A percentile compares a stretch with the other conserved stretches of the same genome.
Conservation (phyloP, 2,113 vertebrate species). For the Mustela lutreola region DNA sequence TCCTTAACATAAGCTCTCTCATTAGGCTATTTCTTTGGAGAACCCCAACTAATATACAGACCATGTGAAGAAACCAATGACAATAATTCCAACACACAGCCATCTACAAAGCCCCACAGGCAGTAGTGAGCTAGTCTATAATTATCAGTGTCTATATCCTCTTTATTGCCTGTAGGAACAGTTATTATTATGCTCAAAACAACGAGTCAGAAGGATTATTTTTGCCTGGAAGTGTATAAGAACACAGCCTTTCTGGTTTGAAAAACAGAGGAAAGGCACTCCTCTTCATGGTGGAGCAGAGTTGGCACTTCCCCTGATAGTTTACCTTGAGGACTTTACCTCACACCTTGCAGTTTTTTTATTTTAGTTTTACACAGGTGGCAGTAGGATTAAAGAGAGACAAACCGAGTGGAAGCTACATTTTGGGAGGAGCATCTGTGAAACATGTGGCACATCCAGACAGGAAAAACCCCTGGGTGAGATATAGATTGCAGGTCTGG, state of each 20-base stretch:
- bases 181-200: background rate
- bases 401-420: background rate
- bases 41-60: background rate
- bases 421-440: background rate
- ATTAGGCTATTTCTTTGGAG: background rate
- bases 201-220: background rate
- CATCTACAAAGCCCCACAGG: background rate
- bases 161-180: background rate
- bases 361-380: background rate
- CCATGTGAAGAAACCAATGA: background rate
- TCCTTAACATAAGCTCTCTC: background rate
- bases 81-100: too few species aligned
- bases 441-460: background rate
- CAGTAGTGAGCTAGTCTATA: background rate
- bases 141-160: background rate
- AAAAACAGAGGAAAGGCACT: slow-evolving; percentile 12
- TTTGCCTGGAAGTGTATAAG: background rate
- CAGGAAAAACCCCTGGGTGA: background rate
- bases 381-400: background rate
- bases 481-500: too few species aligned
- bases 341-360: background rate
- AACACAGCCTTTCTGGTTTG: background rate
- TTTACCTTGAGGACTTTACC: background rate
- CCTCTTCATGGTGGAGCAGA: background rate
- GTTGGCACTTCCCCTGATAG: background rate